Evolutionary conservation across 2,113 vertebrate species (phyloP), one percentile per base, ranked within the genome.

Genomic region (Chionis minor): DNA sequence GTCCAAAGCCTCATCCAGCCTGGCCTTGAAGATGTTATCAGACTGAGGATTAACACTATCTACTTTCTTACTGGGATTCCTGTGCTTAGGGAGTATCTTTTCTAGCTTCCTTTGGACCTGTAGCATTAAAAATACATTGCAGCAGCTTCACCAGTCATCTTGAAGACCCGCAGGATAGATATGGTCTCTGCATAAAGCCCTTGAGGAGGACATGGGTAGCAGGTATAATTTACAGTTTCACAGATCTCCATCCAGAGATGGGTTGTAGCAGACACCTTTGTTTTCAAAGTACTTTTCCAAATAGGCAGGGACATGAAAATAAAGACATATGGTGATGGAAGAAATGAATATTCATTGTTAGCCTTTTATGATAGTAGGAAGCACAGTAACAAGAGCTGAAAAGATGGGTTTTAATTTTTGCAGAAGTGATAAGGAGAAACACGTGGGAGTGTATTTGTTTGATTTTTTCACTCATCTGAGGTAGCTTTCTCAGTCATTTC

Each of bases 331-430:
- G 35, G 75, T 52, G 75, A 66, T 26, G 49, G 81, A 81, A 95
- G 62, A 66, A 82, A 95, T 91, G 49, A 96, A 94, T 94, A 90
- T 95, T 96, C 95, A 95, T 87, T 87, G 77, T 54, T 70, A 81
- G 78, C 8, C 24, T 86, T 92, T 94, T 91, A 92, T 47, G 62
- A 87, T 6, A 40, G 51, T 27, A 56, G 66, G 69, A 94, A 94
- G 30, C 65, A 85, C 55, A 73, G 81, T 75, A 92, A 92, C 61
- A 79, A 87, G 44, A 94, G 38, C 52, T 94, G 70, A 66, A 91
- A 85, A 80, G 74, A 81, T 47, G 51, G 27, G 21, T 2, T 81
- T 91, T 91, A 71, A 94, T 95, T 95, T 91, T 79, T 90, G 59
- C 81, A 86, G 47, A 73, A 95, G 20, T 21, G 27, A 90, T 94